Evolutionary conservation across 1,140 invertebrate species (phyloP).

Genomic region (Drosophila funebris): DNA sequence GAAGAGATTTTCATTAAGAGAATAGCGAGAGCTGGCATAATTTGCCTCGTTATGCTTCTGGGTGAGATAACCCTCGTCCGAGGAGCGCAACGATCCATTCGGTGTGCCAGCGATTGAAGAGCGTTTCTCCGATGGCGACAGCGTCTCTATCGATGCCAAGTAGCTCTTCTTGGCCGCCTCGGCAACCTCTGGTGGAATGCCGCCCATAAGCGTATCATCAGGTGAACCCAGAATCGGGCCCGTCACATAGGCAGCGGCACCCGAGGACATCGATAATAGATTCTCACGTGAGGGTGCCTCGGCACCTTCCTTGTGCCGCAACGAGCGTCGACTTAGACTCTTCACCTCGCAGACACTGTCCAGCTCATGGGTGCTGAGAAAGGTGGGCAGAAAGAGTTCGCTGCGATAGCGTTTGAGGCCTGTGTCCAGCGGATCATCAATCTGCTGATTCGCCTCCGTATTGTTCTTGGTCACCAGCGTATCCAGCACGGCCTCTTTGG

Average conservation of each 20-base stretch:
- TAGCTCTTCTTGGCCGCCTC: constrained; percentile 61
- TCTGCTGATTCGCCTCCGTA: constrained; percentile 83
- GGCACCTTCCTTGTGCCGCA: constrained; percentile 70
- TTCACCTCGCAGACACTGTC: constrained; percentile 75
- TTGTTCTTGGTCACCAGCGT: constrained; percentile 86
- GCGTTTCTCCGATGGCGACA: constrained; percentile 78
- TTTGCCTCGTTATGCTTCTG: constrained; percentile 56
- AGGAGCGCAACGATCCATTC: constrained; percentile 52
- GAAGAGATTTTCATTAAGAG: constrained; percentile 76
- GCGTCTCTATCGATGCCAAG: constrained; percentile 78
- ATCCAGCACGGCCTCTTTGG: constrained; percentile 88
- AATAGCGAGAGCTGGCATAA: constrained; percentile 67
- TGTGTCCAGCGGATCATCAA: constrained; percentile 68
- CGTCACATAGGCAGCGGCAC: constrained; percentile 56
- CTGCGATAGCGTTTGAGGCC: constrained; percentile 78
- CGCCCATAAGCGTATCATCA: constrained; percentile 73
- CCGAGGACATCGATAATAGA: constrained; percentile 73
- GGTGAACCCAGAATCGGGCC: constrained; percentile 59
- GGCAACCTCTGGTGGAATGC: constrained; percentile 40
- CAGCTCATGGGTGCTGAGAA: constrained; percentile 68
- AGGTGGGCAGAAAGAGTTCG: constrained; percentile 80
- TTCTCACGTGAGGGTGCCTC: constrained; percentile 77
- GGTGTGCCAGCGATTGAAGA: constrained; percentile 42
- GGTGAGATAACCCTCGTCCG: constrained; percentile 66
- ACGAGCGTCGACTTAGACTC: constrained; percentile 70